phyloP scores from a whole-genome alignment of 2,113 vertebrate species.

The Paradoxurus hermaphroditus region DNA sequence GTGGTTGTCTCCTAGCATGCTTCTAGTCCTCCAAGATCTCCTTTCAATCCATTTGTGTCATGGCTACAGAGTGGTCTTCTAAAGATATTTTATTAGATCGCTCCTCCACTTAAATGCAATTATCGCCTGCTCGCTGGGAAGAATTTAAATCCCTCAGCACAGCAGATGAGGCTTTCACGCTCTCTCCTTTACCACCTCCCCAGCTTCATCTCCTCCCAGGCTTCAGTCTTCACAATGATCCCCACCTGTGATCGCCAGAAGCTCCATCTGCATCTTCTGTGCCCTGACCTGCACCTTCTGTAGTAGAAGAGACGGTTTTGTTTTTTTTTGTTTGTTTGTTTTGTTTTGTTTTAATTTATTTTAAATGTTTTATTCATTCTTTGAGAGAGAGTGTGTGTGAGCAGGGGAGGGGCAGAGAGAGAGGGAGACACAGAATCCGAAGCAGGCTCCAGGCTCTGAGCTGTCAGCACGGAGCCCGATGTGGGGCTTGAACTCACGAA shows the following conservation, averaged over 20 bases:
- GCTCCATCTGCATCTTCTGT: neutral
- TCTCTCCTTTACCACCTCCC: accelerated
- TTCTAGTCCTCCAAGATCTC: neutral
- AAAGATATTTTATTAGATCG: neutral
- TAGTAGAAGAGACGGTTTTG: neutral
- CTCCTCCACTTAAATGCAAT: neutral
- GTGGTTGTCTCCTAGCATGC: neutral
- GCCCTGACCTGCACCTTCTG: neutral
- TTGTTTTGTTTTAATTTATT: no score
- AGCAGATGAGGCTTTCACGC: neutral
- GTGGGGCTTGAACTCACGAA: no score
- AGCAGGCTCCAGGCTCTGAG: no score
- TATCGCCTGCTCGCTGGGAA: neutral
- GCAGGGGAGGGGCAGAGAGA: no score
- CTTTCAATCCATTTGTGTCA: neutral
- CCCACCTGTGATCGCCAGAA: neutral
- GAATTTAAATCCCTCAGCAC: neutral
- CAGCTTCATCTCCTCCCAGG: neutral
- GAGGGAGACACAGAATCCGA: no score
- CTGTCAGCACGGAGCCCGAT: no score
- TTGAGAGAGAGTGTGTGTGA: no score
- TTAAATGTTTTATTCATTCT: no score
- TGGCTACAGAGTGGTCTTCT: neutral
- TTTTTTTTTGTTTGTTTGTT: no score
- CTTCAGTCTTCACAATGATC: neutral